Base-by-base conservation (phyloP, 2,797 vertebrate species). In the Carduelis carduelis region DNA sequence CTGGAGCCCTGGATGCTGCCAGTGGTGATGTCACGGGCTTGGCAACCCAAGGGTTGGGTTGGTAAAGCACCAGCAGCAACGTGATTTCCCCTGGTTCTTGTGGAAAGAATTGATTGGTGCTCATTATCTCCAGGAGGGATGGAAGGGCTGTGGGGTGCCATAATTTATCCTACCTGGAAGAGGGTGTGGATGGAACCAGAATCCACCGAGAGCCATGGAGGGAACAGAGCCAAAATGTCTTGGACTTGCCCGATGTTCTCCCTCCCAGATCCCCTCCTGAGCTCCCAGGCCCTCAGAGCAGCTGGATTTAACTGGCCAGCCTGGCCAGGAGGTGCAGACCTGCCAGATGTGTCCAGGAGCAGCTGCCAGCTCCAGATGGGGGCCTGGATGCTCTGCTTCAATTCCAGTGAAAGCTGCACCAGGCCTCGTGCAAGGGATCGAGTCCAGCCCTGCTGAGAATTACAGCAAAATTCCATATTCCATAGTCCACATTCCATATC, bases 1-100 rank as follows among this genome's bases (percentile, higher is more conserved):
- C 98, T 98, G 94, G 81, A 96, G 91, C 68, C 57, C 46, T 90
- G 87, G 70, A 82, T 88, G 95, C 49, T 98, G 98, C 98, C 98
- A 98, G 97, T 96, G 96, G 35, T 98, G 98, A 98, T 98, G 98
- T 98, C 98, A 98, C 77, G 14, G 83, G 59, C 96, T 96, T 98
- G 98, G 98, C 96, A 97, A 97, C 30, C n/a, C n/a, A 3, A 9
- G 49, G 95, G 93, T 83, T 77, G 85, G 26, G 72, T 21, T 93
- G 90, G 85, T 93, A 41, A 76, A 90, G 90, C 96, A 89, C 87
- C 95, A 97, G 94, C 44, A 96, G 90, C 43, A 68, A 86, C 27
- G 74, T 28, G 83, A 95, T 93, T 93, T 55, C 53, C 83, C 60
- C 56, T 0, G 4, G 1, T 35, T 93, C 68, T 75, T 65, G 32